Evolutionary conservation across 2,113 vertebrate genomes (phyloP), one percentile per base, ranked within the genome.

Genomic region (Clarias macrocephalus): DNA sequence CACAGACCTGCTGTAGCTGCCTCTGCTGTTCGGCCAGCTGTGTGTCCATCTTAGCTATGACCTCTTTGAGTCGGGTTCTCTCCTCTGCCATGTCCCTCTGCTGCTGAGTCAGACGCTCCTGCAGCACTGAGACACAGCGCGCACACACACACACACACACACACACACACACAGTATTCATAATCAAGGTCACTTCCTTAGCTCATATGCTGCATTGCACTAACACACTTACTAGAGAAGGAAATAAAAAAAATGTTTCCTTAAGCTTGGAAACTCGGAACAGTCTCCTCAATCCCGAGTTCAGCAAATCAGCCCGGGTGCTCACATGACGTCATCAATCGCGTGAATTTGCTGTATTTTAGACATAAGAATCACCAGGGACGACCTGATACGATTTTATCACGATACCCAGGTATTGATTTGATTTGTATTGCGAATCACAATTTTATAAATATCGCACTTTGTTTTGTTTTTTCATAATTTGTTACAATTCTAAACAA

Each of bases 1-100:
- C 30, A 23, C 91, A 83, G 84, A 98, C 97, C 96, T 98, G 96
- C 93, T 98, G 96, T 65, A 98, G 94, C 89, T 96, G 95, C 85
- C 95, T 95, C 91, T 96, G 95, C 93, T 99, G 97, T 91, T 98
- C 96, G 0, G 73, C 92, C 88, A 98, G 93, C 89, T 95, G 96
- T 10, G 94, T 92, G 92, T 98, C 96, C 97, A 98, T 97, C 93
- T 95, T 96, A 70, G 93, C 91, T 2, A 96, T 95, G 73, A 96
- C 92, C 85, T 96, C 94, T 87, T 96, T 97, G 9, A 98, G 93
- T 21, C 94, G 93, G 1, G 90, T 80, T 59, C 95, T 93, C 89
- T 98, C 96, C 68, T 97, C 96, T 3, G 92, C 94, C 96, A 95
- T 95, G 88, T 96, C 94, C 70, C 92, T 96, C 92, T 98, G 96